These are phyloP conservation scores for Capreolus pygargus DNA, from an alignment of 2,113 vertebrate species.

Conservation along the genomic window DNA sequence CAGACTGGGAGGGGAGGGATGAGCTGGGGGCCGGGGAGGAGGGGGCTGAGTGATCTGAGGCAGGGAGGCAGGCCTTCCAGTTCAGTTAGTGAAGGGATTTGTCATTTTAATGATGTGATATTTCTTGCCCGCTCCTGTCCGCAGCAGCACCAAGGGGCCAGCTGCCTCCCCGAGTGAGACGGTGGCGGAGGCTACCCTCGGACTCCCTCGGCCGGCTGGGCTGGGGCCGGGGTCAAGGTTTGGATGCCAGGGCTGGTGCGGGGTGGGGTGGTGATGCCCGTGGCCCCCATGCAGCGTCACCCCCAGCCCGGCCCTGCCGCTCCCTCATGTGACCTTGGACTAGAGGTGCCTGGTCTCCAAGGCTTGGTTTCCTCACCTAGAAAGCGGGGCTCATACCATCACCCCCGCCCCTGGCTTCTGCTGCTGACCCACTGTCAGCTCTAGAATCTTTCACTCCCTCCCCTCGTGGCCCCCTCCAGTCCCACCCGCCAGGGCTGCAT, in stretches of 20 bases:
- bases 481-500: fast-evolving
- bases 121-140: slow-evolving; percentile 65
- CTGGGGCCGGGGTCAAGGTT: neutral
- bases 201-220: neutral
- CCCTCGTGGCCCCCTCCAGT: neutral
- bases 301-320: neutral
- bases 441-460: neutral
- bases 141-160: neutral
- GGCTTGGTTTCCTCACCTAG: neutral
- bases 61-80: slow-evolving; percentile 57
- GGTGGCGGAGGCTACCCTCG: neutral
- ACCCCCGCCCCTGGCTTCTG: fast-evolving
- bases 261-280: too few species aligned
- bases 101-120: slow-evolving; percentile 75
- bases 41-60: neutral
- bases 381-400: neutral
- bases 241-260: neutral
- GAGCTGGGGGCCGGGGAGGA: fast-evolving
- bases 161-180: slow-evolving; percentile 28
- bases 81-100: slow-evolving; percentile 69
- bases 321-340: neutral
- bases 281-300: fast-evolving
- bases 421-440: fast-evolving
- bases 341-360: neutral
- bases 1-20: neutral